Evolutionary conservation across 23 tunicate genomes (phyloP).

Genomic region (Ciona savignyi): DNA sequence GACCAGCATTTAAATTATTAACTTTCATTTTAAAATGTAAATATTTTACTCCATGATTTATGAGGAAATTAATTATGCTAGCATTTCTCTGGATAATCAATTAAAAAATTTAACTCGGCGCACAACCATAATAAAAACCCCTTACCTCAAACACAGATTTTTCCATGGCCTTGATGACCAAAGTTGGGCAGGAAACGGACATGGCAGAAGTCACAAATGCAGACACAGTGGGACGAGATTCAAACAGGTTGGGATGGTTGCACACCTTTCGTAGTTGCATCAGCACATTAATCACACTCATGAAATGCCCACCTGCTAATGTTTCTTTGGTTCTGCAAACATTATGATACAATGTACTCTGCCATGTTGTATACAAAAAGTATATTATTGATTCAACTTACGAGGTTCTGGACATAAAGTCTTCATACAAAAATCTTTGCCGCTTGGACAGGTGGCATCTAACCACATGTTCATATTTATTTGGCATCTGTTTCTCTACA

Average conservation of each 20-base stretch:
- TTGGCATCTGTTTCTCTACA: conserved; percentile 98
- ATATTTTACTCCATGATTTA: too few species aligned
- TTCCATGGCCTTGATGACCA: conserved; percentile 39
- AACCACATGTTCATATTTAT: conserved; percentile 93
- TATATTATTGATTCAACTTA: conserved; percentile 22
- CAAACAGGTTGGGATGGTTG: conserved; percentile 96
- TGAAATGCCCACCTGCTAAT: conserved; percentile 77
- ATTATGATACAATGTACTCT: too few species aligned
- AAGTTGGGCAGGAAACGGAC: conserved; percentile 16
- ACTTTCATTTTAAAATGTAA: too few species aligned
- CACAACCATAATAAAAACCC: too few species aligned
- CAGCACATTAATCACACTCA: conserved; percentile 87
- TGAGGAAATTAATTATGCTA: too few species aligned
- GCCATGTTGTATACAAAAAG: too few species aligned
- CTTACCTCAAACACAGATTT: conserved; percentile 72
- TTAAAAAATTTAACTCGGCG: too few species aligned
- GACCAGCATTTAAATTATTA: too few species aligned
- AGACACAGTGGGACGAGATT: conserved; percentile 86
- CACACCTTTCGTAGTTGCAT: conserved; percentile 98
- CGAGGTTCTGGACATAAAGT: conserved; percentile 87
- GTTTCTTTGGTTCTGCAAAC: conserved; percentile 72
- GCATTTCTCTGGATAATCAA: too few species aligned
- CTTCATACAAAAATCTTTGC: conserved; percentile 87
- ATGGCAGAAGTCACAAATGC: conserved; percentile 48
- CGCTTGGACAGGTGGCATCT: conserved; percentile 90